Base-by-base conservation (phyloP, 2,797 vertebrate genomes). In the Melanotaenia boesemani region DNA sequence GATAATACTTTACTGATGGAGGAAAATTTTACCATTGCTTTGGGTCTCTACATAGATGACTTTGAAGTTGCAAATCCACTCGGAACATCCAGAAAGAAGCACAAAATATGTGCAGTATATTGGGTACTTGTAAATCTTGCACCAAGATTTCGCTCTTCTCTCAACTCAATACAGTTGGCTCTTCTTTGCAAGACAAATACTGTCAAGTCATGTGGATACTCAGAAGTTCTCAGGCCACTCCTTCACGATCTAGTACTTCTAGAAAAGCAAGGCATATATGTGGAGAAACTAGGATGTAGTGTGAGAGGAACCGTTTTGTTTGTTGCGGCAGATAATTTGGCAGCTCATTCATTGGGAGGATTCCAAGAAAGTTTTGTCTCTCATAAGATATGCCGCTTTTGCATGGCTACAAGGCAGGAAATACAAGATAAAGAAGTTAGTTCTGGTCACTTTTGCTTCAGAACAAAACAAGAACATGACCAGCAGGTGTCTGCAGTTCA, bases 251-350 rank as follows among this genome's bases (percentile, higher is more conserved):
- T 58, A 20, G 26, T 5, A 13, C 26, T 5, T 34, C 20, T 58
- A 26, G 56, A 58, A 30, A 10, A 32, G 12, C 30, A 16, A 26
- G 13, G 1, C 5, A 13, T 30, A 15, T 32, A 32, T 58, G 30
- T 58, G 34, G 56, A 58, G 9, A 58, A 58, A 24, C 10, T 36
- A 30, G 16, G 30, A 1, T 18, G 28, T 30, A 28, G 24, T 57
- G 6, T 57, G 26, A 57, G 22, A 57, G 26, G 55, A 6, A 32
- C 55, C 4, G 28, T 58, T 5, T n/a, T 34, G 26, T 36, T 26
- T 66, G 44, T 39, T n/a, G 22, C 22, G 22, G 64, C 64, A 15
- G 34, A 66, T 55, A 66, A 66, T 11, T 22, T 66, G 50, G 48
- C 50, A 66, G 20, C 64, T 66, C 64, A 55, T 28, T 66, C 48